Base-by-base conservation (phyloP, 2,797 vertebrate species). In the Allochrocebus solatus region DNA sequence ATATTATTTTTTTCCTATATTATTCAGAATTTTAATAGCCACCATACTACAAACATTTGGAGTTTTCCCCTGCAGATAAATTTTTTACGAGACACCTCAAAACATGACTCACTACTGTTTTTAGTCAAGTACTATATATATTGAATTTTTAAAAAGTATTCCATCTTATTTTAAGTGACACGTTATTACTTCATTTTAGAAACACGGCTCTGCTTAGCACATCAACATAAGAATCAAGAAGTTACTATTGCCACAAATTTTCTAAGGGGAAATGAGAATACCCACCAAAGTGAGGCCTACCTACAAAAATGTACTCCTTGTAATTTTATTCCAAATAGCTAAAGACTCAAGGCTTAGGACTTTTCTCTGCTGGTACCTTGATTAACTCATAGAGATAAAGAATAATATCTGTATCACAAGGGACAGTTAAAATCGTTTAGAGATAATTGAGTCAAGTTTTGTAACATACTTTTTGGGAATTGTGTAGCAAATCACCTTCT, bases 291-390 rank as follows among this genome's bases (percentile, higher is more conserved):
- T 46, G 46, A 96, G 57, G 9, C 30, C 55, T 83, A 17, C 1
- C 30, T 78, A 74, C n/a, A 93, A 84, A 85, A 50, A 53, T 64
- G 3, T 50, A 24, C 53, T 53, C n/a, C 16, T 70, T 26, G 16
- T 64, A 55, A 72, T 95, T 96, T 92, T 81, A 41, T 91, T 94
- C 13, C 50, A 89, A 89, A 82, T 48, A 46, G 9, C 80, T 59
- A 76, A 92, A 89, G 33, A 87, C 9, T 91, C 30, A 30, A 80
- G 8, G 4, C 3, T 43, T n/a, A 57, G 78, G 33, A 43, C 2
- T 50, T 72, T 92, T 41, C 64, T 89, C 24, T 75, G 6, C 8
- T 26, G 30, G 19, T 8, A 8, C 28, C 11, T 46, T 78, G 87
- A 93, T 81, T 93, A 92, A 53, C 43, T 95, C 39, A 92, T 13